Evolutionary conservation across 2,888 invertebrate genomes (phyloP).

Genomic region (Athrips mouffetella): DNA sequence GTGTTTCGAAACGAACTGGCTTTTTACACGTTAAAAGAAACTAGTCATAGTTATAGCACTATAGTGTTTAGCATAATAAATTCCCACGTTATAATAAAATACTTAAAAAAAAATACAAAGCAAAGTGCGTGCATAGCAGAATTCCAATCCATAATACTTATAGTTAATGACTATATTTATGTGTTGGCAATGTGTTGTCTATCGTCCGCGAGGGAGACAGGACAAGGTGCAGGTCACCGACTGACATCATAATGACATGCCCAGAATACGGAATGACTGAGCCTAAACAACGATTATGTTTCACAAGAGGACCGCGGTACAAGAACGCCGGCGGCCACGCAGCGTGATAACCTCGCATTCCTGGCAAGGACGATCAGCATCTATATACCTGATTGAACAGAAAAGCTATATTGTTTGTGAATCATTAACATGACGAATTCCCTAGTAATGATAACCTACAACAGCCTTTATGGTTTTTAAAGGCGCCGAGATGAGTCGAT

Average conservation of each 20-base stretch:
- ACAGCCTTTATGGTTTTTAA: conserved; percentile 3
- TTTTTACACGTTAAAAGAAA: no score
- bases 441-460: conserved; percentile 17
- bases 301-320: conserved; percentile 61
- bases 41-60: no score
- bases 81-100: neutral
- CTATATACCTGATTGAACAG: conserved; percentile 38
- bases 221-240: conserved; percentile 44
- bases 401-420: conserved; percentile 21
- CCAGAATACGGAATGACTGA: conserved; percentile 59
- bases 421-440: conserved; percentile 27
- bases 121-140: neutral
- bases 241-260: conserved; percentile 56
- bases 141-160: neutral
- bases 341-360: conserved; percentile 76
- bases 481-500: conserved; percentile 5
- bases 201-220: conserved; percentile 19
- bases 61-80: no score
- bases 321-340: conserved; percentile 57
- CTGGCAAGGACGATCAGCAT: conserved; percentile 70
- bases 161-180: conserved; percentile 1
- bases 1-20: neutral
- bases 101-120: neutral
- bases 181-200: conserved; percentile 2
- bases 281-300: conserved; percentile 57